Base-by-base conservation (phyloP, 2,797 vertebrate genomes). In the Muraenolepis orangiensis region DNA sequence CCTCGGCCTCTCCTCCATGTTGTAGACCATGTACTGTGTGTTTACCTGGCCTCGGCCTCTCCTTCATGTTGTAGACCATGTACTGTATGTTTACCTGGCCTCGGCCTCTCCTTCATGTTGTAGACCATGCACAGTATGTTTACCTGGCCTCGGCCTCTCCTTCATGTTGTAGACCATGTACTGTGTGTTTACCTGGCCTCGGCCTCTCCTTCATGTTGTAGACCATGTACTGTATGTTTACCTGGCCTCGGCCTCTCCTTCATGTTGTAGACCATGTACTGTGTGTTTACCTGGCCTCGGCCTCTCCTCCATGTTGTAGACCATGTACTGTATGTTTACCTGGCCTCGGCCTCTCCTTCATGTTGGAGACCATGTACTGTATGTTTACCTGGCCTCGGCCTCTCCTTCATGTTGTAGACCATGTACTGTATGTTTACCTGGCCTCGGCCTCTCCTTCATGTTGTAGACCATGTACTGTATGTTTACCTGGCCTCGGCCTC, bases 241-340 rank as follows among this genome's bases (percentile, higher is more conserved):
- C 71, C 66, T 64, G 57, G 73, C 70, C n/a, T n/a, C 34, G 73
- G 76, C 66, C 11, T 71, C 72, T 20, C 32, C 36, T n/a, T 12
- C 51, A 29, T 71, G 26, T 8, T 30, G 34, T n/a, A n/a, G n/a
- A n/a, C n/a, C n/a, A n/a, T n/a, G n/a, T n/a, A n/a, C n/a, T n/a
- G n/a, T n/a, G n/a, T n/a, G n/a, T n/a, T 38, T 69, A 42, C 71
- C 66, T 64, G 57, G 73, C 70, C n/a, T n/a, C 34, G 73, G 76
- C 66, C 11, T 71, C 72, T 20, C 32, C 36, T n/a, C 8, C 51
- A 29, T 71, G 26, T 8, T 30, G 34, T n/a, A n/a, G n/a, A n/a
- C n/a, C n/a, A n/a, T n/a, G n/a, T n/a, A n/a, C n/a, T n/a, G n/a
- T n/a, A n/a, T n/a, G n/a, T n/a, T 38, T 69, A 42, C 71, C 66